phyloP scores from a whole-genome alignment of 2,888 invertebrate species.

The Conchocele bisecta region DNA sequence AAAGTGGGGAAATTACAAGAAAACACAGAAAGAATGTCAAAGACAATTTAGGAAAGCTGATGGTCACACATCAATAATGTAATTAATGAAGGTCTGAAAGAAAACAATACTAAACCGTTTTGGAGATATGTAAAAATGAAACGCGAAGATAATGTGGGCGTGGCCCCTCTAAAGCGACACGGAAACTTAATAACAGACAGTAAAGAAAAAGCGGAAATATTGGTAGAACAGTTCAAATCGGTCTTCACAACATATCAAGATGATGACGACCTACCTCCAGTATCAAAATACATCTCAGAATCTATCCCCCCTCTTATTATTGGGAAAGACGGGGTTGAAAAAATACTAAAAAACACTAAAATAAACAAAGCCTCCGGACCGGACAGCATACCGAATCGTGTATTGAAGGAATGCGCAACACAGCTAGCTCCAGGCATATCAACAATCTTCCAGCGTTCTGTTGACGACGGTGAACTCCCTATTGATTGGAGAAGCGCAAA shows the following conservation, averaged over 20 bases:
- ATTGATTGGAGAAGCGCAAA: not conserved
- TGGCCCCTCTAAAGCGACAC: constrained; percentile 11
- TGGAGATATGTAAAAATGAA: constrained; percentile 28
- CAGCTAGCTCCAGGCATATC: not conserved
- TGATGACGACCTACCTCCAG: not conserved
- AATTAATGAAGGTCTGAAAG: constrained; percentile 27
- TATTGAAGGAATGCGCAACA: not conserved
- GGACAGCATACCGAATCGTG: constrained; percentile 1
- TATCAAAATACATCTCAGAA: not conserved
- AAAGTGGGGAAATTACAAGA: constrained; percentile 17
- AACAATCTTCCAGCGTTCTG: no score
- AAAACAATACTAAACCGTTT: constrained; percentile 28
- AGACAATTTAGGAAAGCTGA: constrained; percentile 25
- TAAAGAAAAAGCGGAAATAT: constrained; percentile 22
- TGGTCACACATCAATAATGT: constrained; percentile 37
- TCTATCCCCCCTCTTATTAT: not conserved
- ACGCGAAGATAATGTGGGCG: constrained; percentile 29
- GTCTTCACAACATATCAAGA: constrained; percentile 19
- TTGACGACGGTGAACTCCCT: constrained; percentile 6
- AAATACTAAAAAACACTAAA: constrained; percentile 1
- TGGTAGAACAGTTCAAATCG: constrained; percentile 30
- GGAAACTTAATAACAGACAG: constrained; percentile 27
- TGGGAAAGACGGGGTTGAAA: not conserved
- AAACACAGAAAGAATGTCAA: constrained; percentile 22
- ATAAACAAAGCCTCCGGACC: not conserved